Evolutionary conservation across 2,888 invertebrate species (phyloP), one percentile per base, ranked within the genome.

Genomic region (Sinopyrophorus schimmeli): DNA sequence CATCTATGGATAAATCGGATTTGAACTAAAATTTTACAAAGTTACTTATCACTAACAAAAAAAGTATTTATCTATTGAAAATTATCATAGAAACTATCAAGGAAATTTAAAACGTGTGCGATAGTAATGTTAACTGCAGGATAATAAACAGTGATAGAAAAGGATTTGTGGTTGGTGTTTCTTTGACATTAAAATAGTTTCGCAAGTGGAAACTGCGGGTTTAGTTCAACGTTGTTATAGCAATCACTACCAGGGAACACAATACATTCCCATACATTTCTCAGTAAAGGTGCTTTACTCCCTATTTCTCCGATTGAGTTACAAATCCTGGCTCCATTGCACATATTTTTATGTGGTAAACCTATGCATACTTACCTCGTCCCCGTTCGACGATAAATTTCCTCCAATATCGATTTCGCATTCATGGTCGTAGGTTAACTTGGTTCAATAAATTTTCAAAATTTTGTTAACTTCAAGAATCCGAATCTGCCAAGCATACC

Each of bases 301-400:
- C 27, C 40, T 10, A 37, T 35, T 41, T 37, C 41, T 37, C 37
- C 35, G 28, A 48, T 48, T 42, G 35, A 26, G 37, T 42, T 42
- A 47, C 47, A 47, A 46, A 47, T 47, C 41, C 41, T 31, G 34
- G 7, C 16, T 37, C 41, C 30, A 42, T 41, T 42, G 42, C 48
- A 48, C 41, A 48, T 48, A 48, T 48, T 48, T 48, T 48, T 48
- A 48, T 48, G 48, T 48, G 37, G 41, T 42, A 17, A 48, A 42
- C 41, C 37, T 48, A 18, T 38, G 37, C 42, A 47, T 35, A 21
- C 26, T 42, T 32, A 30, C 32, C 39, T 20, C 34, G 34, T 18
- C 39, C 37, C 39, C 7, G 39, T 24, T 32, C 32, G 21, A 11
- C 31, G 17, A 47, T 40, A 40, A 47, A 47, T 40, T 47, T 32